These are phyloP conservation scores for Trypoxylus dichotomus DNA, from an alignment of 1,140 invertebrate species.

Conservation along the genomic window DNA sequence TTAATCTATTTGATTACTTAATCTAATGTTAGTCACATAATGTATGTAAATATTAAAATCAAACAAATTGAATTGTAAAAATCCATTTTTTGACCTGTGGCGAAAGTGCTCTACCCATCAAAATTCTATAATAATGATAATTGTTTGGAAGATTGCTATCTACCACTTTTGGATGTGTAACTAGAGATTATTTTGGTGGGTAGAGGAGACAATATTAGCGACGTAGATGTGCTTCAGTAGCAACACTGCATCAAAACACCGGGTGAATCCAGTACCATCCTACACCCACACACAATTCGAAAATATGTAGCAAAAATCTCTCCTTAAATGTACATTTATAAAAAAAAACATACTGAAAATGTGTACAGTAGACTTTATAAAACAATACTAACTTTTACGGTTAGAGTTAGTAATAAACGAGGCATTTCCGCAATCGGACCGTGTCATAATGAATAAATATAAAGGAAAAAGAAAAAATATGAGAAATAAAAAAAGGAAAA, in stretches of 20 bases:
- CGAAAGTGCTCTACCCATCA: slow-evolving; percentile 27
- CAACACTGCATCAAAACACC: slow-evolving; percentile 53
- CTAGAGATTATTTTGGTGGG: slow-evolving; percentile 37
- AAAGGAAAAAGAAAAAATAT: too few species aligned
- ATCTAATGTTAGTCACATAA: slow-evolving; percentile 24
- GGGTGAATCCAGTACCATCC: slow-evolving; percentile 50
- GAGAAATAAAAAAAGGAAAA: too few species aligned
- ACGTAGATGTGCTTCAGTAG: slow-evolving; percentile 51
- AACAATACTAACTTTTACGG: too few species aligned
- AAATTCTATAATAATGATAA: slow-evolving; percentile 38
- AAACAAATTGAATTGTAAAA: slow-evolving; percentile 25
- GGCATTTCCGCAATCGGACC: too few species aligned
- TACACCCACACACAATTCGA: slow-evolving; percentile 48
- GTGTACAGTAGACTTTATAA: background rate
- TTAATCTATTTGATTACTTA: background rate
- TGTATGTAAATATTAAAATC: slow-evolving; percentile 4
- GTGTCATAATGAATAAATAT: too few species aligned
- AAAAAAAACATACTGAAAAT: background rate
- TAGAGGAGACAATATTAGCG: slow-evolving; percentile 41
- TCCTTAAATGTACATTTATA: background rate
- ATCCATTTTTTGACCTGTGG: slow-evolving; percentile 27
- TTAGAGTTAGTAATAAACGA: too few species aligned
- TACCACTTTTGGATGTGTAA: slow-evolving; percentile 31
- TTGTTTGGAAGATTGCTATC: slow-evolving; percentile 27
- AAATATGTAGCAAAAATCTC: slow-evolving; percentile 41